These are phyloP conservation scores for Archilochus colubris DNA, from an alignment of 2,113 vertebrate species.

Conservation along the genomic window DNA sequence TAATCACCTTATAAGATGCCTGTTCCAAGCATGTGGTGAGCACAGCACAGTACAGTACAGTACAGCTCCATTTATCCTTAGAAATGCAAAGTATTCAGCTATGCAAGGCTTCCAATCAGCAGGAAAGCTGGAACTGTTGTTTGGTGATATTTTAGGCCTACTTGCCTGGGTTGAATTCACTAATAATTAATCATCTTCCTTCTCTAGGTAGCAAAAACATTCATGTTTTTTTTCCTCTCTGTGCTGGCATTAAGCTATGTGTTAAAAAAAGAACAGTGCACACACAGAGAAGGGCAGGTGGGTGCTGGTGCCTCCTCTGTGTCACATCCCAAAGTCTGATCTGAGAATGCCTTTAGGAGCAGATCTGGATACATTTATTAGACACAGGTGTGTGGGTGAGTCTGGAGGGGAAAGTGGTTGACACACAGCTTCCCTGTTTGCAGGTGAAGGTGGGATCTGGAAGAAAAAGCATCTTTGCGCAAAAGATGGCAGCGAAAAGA, in stretches of 20 bases:
- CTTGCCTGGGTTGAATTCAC: background rate
- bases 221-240: background rate
- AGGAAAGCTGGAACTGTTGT: background rate
- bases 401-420: background rate
- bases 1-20: conserved; percentile 27
- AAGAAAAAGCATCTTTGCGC: conserved; percentile 93
- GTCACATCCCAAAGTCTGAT: background rate
- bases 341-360: background rate
- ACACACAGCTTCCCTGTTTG: background rate
- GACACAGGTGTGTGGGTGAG: background rate
- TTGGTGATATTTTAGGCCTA: conserved; percentile 5
- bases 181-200: conserved; percentile 1
- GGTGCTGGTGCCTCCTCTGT: background rate
- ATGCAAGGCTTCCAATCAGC: background rate
- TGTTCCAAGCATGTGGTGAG: conserved; percentile 31
- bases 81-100: conserved; percentile 37
- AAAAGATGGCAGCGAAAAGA: conserved; percentile 88
- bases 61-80: conserved; percentile 28
- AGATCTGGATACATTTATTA: background rate
- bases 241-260: background rate
- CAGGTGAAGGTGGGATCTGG: conserved; percentile 71
- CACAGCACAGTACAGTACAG: background rate
- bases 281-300: background rate
- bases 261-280: background rate
- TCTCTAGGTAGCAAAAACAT: background rate